These are phyloP conservation scores for Leptodactylus fallax DNA, from an alignment of 2,797 vertebrate species.

Conservation along the genomic window DNA sequence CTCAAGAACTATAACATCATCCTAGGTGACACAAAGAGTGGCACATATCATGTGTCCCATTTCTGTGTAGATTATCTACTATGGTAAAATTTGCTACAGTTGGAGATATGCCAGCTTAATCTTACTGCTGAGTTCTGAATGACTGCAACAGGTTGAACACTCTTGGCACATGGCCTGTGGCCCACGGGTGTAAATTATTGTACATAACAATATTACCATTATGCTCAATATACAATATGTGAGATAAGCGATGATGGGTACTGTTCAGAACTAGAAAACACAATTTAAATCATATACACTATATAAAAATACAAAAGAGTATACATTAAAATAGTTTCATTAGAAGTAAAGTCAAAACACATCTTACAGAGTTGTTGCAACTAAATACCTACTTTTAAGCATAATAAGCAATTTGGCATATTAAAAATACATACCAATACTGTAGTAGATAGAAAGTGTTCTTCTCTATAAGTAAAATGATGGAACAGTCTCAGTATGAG, in stretches of 20 bases:
- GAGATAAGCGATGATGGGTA: background rate
- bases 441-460: background rate
- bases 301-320: conserved; percentile 21
- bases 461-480: background rate
- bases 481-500: conserved; percentile 5
- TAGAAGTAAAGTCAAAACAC: background rate
- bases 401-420: conserved; percentile 24
- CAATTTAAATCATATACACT: background rate
- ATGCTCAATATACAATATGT: background rate
- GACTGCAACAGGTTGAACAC: background rate
- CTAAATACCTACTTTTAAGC: background rate
- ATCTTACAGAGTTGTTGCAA: background rate
- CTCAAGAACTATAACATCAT: background rate
- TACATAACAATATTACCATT: background rate
- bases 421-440: conserved; percentile 31
- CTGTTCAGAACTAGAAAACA: background rate
- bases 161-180: background rate
- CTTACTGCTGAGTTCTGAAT: background rate
- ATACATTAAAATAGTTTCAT: background rate
- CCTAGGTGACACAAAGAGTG: background rate
- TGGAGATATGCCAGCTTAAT: background rate
- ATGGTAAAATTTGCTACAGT: background rate
- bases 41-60: background rate
- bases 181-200: background rate
- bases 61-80: background rate